These are phyloP conservation scores for Aldabrachelys gigantea DNA, from an alignment of 2,113 vertebrate genomes.

Conservation along the genomic window DNA sequence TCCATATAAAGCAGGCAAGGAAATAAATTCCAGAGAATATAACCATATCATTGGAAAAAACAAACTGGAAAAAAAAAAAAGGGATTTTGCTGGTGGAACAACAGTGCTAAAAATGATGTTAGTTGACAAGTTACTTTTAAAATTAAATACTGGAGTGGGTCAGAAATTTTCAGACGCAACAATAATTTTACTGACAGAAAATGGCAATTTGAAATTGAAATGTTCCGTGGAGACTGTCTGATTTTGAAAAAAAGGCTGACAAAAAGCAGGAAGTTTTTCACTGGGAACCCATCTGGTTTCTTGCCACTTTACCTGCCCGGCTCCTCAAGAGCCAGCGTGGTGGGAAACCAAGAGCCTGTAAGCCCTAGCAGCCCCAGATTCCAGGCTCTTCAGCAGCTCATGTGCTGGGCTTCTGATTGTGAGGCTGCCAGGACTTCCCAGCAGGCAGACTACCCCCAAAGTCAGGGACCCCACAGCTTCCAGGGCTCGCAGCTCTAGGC, in stretches of 20 bases:
- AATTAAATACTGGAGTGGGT: background rate
- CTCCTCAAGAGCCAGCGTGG: conserved; percentile 21
- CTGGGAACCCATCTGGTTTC: background rate
- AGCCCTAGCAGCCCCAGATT: conserved; percentile 57
- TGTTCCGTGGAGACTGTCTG: conserved; percentile 4
- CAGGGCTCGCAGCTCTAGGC: background rate
- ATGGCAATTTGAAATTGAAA: background rate
- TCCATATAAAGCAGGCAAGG: background rate
- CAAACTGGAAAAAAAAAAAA: background rate
- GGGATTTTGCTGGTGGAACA: background rate
- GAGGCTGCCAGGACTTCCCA: background rate
- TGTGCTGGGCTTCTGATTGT: background rate
- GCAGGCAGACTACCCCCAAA: background rate
- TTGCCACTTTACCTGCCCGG: conserved; percentile 16
- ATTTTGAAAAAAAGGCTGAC: background rate
- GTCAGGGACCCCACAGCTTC: background rate
- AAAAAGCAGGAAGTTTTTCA: conserved; percentile 3
- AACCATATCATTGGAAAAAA: background rate
- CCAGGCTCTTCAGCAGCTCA: conserved; percentile 65
- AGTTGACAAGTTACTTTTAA: background rate
- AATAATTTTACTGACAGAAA: background rate
- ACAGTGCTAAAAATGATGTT: conserved; percentile 19
- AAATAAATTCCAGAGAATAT: background rate
- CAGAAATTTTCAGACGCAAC: background rate
- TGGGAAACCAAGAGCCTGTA: conserved; percentile 65